phyloP scores from a whole-genome alignment of 2,888 invertebrate genomes.

The Phengaris alcon region DNA sequence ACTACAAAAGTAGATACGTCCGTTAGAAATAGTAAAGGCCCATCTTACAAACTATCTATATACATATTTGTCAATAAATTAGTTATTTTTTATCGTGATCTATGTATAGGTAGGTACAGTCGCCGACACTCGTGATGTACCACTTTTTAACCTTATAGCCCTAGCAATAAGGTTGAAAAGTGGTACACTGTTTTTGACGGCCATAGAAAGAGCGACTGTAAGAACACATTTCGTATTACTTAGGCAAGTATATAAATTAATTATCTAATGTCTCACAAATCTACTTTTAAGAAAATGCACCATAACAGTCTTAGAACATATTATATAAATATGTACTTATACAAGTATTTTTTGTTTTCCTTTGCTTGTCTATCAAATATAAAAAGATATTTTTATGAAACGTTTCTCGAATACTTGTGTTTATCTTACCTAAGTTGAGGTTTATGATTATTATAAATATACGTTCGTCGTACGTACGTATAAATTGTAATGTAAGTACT shows the following conservation, averaged over 20 bases:
- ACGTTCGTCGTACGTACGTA: not conserved
- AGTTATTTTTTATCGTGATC: not conserved
- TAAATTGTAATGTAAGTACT: not conserved
- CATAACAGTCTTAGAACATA: not conserved
- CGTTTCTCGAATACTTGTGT: not conserved
- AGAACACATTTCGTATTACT: not conserved
- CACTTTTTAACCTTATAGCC: too few relatives aligned
- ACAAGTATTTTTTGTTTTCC: not conserved
- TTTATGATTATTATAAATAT: too few relatives aligned
- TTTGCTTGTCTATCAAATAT: not conserved
- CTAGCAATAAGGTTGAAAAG: not conserved
- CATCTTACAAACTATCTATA: not conserved
- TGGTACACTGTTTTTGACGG: not conserved
- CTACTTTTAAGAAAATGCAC: not conserved
- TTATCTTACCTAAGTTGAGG: not conserved
- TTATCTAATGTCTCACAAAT: not conserved
- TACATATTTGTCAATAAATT: not conserved
- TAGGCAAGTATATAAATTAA: not conserved
- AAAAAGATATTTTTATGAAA: not conserved
- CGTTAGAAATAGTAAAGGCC: slow-evolving; percentile 10
- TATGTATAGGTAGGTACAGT: too few relatives aligned
- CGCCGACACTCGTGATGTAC: too few relatives aligned
- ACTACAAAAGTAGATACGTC: slow-evolving; percentile 20
- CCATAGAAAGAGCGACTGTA: not conserved
- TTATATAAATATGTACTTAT: too few relatives aligned